phyloP scores from a whole-genome alignment of 2,797 vertebrate species.

The Pipistrellus pygmaeus region DNA sequence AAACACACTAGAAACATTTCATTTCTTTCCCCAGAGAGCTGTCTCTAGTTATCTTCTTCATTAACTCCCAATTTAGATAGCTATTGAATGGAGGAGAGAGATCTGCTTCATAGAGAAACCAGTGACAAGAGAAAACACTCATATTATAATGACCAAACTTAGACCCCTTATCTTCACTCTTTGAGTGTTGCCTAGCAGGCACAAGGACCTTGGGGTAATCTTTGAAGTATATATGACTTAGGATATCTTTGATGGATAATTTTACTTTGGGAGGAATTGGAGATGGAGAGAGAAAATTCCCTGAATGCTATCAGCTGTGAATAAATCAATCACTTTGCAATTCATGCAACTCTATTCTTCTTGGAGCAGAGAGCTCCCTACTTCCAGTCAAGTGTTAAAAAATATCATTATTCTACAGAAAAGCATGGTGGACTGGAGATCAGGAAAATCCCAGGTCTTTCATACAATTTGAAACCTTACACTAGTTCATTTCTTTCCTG shows the following conservation, averaged over 20 bases:
- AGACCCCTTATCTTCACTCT: background rate
- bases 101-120: background rate
- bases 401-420: background rate
- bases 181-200: background rate
- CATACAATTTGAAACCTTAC: background rate
- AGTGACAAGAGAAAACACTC: background rate
- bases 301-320: background rate
- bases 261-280: background rate
- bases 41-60: background rate
- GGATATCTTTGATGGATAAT: background rate
- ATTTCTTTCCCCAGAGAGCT: background rate
- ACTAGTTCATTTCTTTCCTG: background rate
- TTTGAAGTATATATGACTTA: background rate
- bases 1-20: background rate
- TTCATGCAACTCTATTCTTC: background rate
- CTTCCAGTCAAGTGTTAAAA: background rate
- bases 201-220: background rate
- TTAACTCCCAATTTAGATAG: background rate
- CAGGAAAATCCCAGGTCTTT: background rate
- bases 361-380: background rate
- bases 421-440: background rate
- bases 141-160: background rate
- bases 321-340: background rate
- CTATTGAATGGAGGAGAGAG: background rate
- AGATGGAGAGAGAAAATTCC: background rate